Evolutionary conservation across 2,113 vertebrate genomes (phyloP), one percentile per base, ranked within the genome.

Genomic region (Centropristis striata): DNA sequence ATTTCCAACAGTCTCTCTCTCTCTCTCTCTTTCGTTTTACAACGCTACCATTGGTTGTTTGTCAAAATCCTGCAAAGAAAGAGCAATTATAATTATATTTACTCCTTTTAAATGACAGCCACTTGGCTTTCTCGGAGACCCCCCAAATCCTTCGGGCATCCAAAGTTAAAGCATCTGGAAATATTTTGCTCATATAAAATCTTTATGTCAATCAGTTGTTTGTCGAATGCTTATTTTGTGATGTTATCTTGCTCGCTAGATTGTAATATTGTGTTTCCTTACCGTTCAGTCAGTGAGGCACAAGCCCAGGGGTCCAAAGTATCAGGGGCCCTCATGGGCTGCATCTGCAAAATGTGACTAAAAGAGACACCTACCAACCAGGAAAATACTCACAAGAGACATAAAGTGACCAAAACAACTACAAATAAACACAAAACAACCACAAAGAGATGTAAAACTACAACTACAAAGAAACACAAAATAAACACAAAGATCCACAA

Each of bases 161-260:
- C 58, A 64, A 54, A 49, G 42, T 75, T 67, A 41, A 81, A 73
- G 71, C 86, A 89, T 87, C 77, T 87, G 86, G 80, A 85, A 87
- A 66, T n/a, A 81, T 60, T 90, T 87, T 81, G 53, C 20, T 61
- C 57, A 67, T 28, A 69, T 20, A 47, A 81, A 71, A 47, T 36
- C 11, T 75, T 74, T 72, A 57, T 72, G 73, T 81, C 27, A 21
- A 15, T 66, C 44, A 64, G 54, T 21, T 75, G 44, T 75, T 80
- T 68, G 51, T 74, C 36, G 63, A 59, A 81, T 73, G 46, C 50
- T 42, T 50, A 68, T 60, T 84, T 69, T 12, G 27, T 69, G 81
- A 85, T 70, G 72, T 77, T 37, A 63, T 78, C 50, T 27, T 23
- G 39, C 54, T 64, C 50, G 54, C 23, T 60, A 54, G n/a, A n/a